A percentile compares a stretch with the other conserved stretches of the same genome.
These are phyloP conservation scores for Proteles cristata DNA, from an alignment of 2,113 vertebrate species.

Conservation along the genomic window DNA sequence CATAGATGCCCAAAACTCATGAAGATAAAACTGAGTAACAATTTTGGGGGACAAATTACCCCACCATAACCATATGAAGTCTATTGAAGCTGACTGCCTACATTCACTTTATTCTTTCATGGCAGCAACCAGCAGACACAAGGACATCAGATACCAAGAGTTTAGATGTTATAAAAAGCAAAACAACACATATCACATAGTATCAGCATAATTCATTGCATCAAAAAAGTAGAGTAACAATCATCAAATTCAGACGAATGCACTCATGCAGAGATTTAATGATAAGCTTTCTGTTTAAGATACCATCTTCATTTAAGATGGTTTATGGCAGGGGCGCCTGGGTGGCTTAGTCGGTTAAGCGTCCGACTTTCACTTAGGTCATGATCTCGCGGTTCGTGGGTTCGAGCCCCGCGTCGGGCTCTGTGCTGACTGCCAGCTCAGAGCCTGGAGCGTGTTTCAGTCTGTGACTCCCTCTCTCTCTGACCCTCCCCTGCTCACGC, in stretches of 20 bases:
- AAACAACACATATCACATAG: slow-evolving; percentile 93
- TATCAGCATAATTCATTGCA: slow-evolving; percentile 92
- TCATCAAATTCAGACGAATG: slow-evolving; percentile 95
- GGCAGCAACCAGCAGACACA: background rate
- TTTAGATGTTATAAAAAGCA: slow-evolving; percentile 93
- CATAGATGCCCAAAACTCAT: background rate
- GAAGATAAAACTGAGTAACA: slow-evolving; percentile 9
- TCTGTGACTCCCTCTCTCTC: too few relatives aligned
- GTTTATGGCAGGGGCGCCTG: slow-evolving; percentile 94
- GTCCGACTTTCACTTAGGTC: too few relatives aligned
- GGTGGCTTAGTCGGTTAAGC: too few relatives aligned
- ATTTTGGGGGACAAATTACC: background rate
- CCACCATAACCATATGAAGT: background rate
- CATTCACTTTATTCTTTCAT: background rate
- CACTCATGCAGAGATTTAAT: slow-evolving; percentile 92
- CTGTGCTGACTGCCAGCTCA: too few relatives aligned
- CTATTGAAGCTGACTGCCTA: background rate
- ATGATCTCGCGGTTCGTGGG: too few relatives aligned
- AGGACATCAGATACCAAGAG: slow-evolving; percentile 92
- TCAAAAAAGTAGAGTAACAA: slow-evolving; percentile 92
- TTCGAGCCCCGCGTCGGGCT: too few relatives aligned
- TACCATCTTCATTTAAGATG: slow-evolving; percentile 94
- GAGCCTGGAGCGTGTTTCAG: too few relatives aligned
- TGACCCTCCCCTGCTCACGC: too few relatives aligned
- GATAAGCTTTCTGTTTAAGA: slow-evolving; percentile 94